Conservation (phyloP, 2,113 vertebrate species). For the Orthochromis indermauri region DNA sequence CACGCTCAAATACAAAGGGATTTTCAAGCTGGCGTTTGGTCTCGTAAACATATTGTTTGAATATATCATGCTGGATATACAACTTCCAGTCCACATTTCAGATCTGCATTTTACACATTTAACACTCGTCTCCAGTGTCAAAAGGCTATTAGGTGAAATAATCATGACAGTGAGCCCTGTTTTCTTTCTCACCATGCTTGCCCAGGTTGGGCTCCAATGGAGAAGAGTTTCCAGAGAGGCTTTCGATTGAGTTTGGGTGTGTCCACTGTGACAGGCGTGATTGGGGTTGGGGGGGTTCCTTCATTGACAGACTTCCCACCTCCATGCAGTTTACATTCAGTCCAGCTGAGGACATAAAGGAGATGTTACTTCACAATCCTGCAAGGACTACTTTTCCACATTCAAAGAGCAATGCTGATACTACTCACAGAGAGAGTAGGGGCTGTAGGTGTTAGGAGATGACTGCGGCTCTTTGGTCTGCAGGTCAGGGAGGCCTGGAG, state of each 20-base stretch:
- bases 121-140: neutral
- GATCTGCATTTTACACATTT: neutral
- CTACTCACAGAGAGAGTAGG: slow-evolving; percentile 88
- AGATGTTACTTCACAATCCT: neutral
- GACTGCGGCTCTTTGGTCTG: slow-evolving; percentile 99
- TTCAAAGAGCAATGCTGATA: neutral
- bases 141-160: neutral
- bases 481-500: slow-evolving; percentile 89
- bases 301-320: slow-evolving; percentile 86
- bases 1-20: neutral
- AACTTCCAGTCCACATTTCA: neutral
- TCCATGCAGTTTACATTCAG: slow-evolving; percentile 95
- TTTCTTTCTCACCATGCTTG: slow-evolving; percentile 81
- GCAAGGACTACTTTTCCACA: neutral
- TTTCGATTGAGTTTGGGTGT: slow-evolving; percentile 92
- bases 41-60: neutral
- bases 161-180: neutral
- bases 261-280: slow-evolving; percentile 99
- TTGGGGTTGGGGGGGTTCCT: slow-evolving; percentile 92
- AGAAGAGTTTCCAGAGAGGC: slow-evolving; percentile 84
- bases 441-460: slow-evolving; percentile 87
- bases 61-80: neutral
- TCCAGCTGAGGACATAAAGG: slow-evolving; percentile 74
- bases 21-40: neutral
- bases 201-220: slow-evolving; percentile 86